These are phyloP conservation scores for Sebastes elongatus DNA, from an alignment of 2,797 vertebrate genomes.

Conservation along the genomic window DNA sequence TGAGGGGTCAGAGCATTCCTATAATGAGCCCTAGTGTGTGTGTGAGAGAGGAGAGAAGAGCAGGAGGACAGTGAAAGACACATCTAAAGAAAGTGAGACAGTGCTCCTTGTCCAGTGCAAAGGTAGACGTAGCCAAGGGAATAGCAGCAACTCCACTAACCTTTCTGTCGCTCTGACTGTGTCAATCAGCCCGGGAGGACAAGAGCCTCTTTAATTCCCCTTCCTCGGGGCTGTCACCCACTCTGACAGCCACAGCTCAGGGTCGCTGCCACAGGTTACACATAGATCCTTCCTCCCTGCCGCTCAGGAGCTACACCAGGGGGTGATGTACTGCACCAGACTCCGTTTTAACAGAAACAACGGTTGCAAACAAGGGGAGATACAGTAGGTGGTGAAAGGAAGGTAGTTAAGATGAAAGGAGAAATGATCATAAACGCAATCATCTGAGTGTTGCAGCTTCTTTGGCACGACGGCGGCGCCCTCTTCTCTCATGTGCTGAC, in stretches of 20 bases:
- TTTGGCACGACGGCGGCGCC: conserved; percentile 8
- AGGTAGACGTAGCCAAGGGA: conserved; percentile 59
- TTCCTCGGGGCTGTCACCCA: conserved; percentile 42
- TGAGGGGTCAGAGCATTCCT: conserved; percentile 69
- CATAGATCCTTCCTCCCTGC: conserved; percentile 14
- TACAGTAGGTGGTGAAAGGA: background rate
- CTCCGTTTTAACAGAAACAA: background rate
- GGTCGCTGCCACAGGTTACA: conserved; percentile 51
- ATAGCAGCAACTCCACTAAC: conserved; percentile 60
- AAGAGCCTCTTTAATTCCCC: conserved; percentile 65
- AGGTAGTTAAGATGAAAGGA: conserved; percentile 24
- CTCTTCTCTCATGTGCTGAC: conserved; percentile 53
- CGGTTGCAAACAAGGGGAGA: background rate
- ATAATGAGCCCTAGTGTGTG: conserved; percentile 68
- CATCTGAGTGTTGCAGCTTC: conserved; percentile 40
- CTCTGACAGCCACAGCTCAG: conserved; percentile 41
- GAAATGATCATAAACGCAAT: conserved; percentile 44
- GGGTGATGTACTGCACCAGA: conserved; percentile 17
- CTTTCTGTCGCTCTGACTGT: conserved; percentile 49
- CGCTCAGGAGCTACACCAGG: conserved; percentile 29
- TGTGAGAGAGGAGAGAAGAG: background rate
- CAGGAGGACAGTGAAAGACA: conserved; percentile 11
- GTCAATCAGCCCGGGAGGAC: conserved; percentile 69
- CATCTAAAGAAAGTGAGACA: conserved; percentile 60
- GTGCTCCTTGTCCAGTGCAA: conserved; percentile 42